Conservation (phyloP, 2,113 vertebrate genomes). For the Ammodytes marinus region DNA sequence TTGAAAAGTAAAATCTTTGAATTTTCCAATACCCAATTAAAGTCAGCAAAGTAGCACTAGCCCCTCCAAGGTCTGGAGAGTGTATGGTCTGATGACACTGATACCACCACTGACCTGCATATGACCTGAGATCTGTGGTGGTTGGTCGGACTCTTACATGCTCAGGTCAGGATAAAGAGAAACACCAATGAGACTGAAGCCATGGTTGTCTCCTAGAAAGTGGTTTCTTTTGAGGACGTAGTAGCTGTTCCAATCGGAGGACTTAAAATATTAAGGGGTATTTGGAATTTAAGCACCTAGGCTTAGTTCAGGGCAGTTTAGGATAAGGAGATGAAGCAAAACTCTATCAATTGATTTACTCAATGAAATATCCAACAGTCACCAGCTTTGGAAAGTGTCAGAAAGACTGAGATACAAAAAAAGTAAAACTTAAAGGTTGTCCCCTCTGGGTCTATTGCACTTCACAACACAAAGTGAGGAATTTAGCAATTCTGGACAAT, state of each 20-base stretch:
- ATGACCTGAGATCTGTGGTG: not conserved
- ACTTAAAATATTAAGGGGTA: not conserved
- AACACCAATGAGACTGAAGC: not conserved
- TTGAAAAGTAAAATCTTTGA: not conserved
- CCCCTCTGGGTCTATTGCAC: not conserved
- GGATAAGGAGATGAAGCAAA: not conserved
- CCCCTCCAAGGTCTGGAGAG: not conserved
- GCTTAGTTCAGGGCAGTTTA: not conserved
- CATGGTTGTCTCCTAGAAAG: not conserved
- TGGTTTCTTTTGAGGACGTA: not conserved
- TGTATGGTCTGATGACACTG: not conserved
- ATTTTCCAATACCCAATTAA: not conserved
- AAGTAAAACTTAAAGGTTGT: not conserved
- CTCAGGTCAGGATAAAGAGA: not conserved
- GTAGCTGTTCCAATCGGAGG: not conserved
- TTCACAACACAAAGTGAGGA: not conserved
- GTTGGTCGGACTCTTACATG: not conserved
- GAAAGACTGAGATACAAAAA: not conserved
- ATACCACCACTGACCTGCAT: slow-evolving; percentile 6
- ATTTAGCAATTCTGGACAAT: slow-evolving; percentile 3
- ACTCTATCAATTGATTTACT: not conserved
- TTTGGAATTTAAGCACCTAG: not conserved
- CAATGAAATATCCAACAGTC: not conserved
- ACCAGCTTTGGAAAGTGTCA: not conserved
- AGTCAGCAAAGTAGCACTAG: not conserved